Evolutionary conservation across 2,113 vertebrate species (phyloP), one percentile per base, ranked within the genome.

Genomic region (Salvator merianae): DNA sequence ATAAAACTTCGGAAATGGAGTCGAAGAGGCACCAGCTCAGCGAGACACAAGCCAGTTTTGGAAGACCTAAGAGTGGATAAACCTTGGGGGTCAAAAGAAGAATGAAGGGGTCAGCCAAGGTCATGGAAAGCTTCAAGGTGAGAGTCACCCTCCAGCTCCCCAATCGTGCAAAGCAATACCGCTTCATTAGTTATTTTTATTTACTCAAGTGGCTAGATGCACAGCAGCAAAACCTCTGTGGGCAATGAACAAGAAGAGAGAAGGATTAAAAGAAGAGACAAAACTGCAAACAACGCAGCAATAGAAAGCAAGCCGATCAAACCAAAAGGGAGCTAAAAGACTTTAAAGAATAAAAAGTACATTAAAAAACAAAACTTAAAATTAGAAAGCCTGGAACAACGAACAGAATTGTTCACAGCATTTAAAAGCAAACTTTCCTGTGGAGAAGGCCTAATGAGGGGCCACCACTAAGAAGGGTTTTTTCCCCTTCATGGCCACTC

Each of bases 1-100:
- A 95, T 74, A 94, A 90, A 96, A 95, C 87, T 91, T 84, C 69
- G 77, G 88, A 32, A 85, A 18, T 0, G 53, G 82, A 65, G 90
- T 24, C 6, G 69, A 36, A 14, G 3, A 68, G 28, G 20, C 26
- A 70, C 72, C 73, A 86, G 30, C 5, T 26, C 69, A 13, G 38
- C 26, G 50, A 36, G 36, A 55, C 9, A 43, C 50, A 77, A 36
- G 14, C 24, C 77, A 12, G 30, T 34, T 40, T 1, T 3, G 0
- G 59, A 2, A 32, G 66, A 9, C 1, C 14, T 4, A 20, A 59
- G 0, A n/a, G 0, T 1, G 4, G 65, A 65, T 14, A 13, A 10
- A 72, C n/a, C 13, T 3, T 40, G 59, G 26, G 53, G 13, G 20
- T 12, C 72, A 30, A n/a, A 59, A 10, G 3, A 73, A 81, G 77